These are phyloP conservation scores for Exocentrus adspersus DNA, from an alignment of 2,888 invertebrate genomes.

Conservation along the genomic window DNA sequence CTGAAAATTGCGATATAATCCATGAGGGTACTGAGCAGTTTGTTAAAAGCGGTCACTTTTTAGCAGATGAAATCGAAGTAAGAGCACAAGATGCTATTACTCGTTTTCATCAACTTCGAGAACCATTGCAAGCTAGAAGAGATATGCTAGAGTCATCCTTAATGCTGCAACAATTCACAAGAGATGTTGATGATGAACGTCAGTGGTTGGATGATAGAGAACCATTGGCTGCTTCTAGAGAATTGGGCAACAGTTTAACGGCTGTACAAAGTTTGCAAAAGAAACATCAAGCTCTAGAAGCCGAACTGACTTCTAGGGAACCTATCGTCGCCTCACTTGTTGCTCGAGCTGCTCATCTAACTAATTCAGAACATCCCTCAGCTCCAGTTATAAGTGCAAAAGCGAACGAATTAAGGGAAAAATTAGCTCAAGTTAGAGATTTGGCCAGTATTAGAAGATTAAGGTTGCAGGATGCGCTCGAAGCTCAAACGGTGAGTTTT, in stretches of 20 bases:
- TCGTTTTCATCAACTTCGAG: constrained; percentile 72
- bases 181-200: constrained; percentile 93
- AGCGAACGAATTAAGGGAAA: constrained; percentile 74
- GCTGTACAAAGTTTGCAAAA: constrained; percentile 91
- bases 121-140: constrained; percentile 89
- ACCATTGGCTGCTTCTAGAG: constrained; percentile 75
- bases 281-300: constrained; percentile 92
- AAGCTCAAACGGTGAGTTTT: constrained; percentile 77
- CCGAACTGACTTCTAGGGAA: constrained; percentile 88
- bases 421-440: constrained; percentile 77
- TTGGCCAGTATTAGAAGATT: constrained; percentile 76
- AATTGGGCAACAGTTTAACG: constrained; percentile 69
- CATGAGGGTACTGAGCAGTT: constrained; percentile 84
- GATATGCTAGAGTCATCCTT: constrained; percentile 94
- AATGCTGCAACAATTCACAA: constrained; percentile 86
- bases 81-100: constrained; percentile 75
- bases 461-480: constrained; percentile 81
- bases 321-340: constrained; percentile 81
- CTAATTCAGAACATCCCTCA: constrained; percentile 88
- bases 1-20: constrained; percentile 82
- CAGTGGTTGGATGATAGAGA: constrained; percentile 89
- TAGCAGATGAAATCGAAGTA: constrained; percentile 85
- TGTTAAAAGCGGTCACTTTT: constrained; percentile 84
- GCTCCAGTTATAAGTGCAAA: constrained; percentile 76
- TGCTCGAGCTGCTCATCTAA: constrained; percentile 80